These are phyloP conservation scores for Gnatocerus cornutus DNA, from an alignment of 2,888 invertebrate species.

Conservation along the genomic window DNA sequence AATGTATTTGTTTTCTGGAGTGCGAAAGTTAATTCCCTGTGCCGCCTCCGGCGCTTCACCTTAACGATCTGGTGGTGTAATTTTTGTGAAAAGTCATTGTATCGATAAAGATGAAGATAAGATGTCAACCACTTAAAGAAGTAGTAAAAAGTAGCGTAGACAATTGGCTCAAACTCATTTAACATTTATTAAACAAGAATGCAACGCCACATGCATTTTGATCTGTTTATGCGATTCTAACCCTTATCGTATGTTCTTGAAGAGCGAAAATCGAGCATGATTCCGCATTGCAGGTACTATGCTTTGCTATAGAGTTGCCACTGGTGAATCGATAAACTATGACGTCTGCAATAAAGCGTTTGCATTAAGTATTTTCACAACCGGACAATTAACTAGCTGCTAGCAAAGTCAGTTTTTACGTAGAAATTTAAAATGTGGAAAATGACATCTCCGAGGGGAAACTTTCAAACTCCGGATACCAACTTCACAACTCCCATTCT, in stretches of 20 bases:
- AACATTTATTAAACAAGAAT: slow-evolving; percentile 28
- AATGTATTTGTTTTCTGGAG: slow-evolving; percentile 16
- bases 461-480: slow-evolving; percentile 10
- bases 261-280: slow-evolving; percentile 42
- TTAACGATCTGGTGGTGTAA: no score
- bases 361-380: slow-evolving; percentile 46
- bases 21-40: neutral
- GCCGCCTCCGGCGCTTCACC: neutral
- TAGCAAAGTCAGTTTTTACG: slow-evolving; percentile 2
- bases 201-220: slow-evolving; percentile 4
- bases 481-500: slow-evolving; percentile 20
- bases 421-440: slow-evolving; percentile 11
- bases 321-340: slow-evolving; percentile 52
- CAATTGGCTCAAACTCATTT: slow-evolving; percentile 8
- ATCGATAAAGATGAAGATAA: neutral
- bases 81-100: no score
- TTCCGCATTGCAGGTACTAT: slow-evolving; percentile 53
- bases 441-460: slow-evolving; percentile 2
- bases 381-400: slow-evolving; percentile 12
- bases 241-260: slow-evolving; percentile 29
- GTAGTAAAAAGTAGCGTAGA: neutral
- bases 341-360: slow-evolving; percentile 52
- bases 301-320: slow-evolving; percentile 47
- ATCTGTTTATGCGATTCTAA: slow-evolving; percentile 18
- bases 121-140: neutral